Percentiles rank a stretch among this genome's conserved stretches.
Conservation (phyloP, 30 jellyfish, hydroid and myxozoan genomes). For the Mastigias papua region DNA sequence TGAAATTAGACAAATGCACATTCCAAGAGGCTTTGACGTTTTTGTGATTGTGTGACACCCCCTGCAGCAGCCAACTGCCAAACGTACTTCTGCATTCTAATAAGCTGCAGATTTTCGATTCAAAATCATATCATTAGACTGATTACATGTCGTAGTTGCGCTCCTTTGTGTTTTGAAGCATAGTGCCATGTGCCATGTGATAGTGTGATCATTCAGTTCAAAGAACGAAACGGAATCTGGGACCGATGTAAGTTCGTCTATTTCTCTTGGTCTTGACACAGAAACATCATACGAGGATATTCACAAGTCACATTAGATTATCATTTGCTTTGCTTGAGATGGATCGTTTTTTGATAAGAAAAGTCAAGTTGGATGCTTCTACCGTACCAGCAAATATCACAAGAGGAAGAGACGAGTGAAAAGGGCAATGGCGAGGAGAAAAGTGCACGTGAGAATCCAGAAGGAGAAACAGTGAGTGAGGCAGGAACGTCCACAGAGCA, state of each 20-base stretch:
- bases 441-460: slow-evolving; percentile 1
- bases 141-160: slow-evolving; percentile 8
- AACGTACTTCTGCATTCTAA: background rate
- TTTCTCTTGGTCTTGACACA: background rate
- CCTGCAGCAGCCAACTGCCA: background rate
- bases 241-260: background rate
- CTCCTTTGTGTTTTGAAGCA: slow-evolving; percentile 22
- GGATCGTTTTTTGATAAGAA: background rate
- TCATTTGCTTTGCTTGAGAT: slow-evolving; percentile 9
- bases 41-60: background rate
- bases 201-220: background rate
- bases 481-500: slow-evolving; percentile 2
- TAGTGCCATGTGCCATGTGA: slow-evolving; percentile 3
- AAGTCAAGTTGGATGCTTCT: slow-evolving; percentile 15
- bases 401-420: slow-evolving; percentile 15
- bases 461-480: background rate
- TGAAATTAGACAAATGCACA: background rate
- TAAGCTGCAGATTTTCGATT: background rate
- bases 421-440: slow-evolving; percentile 30
- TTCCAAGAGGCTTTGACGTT: background rate
- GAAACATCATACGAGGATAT: background rate
- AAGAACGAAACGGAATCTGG: background rate
- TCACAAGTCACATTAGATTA: slow-evolving; percentile 12
- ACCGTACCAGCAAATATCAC: slow-evolving; percentile 5
- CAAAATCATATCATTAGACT: background rate